Conservation (phyloP, 2,888 invertebrate genomes). For the Exephanes ischioxanthus region DNA sequence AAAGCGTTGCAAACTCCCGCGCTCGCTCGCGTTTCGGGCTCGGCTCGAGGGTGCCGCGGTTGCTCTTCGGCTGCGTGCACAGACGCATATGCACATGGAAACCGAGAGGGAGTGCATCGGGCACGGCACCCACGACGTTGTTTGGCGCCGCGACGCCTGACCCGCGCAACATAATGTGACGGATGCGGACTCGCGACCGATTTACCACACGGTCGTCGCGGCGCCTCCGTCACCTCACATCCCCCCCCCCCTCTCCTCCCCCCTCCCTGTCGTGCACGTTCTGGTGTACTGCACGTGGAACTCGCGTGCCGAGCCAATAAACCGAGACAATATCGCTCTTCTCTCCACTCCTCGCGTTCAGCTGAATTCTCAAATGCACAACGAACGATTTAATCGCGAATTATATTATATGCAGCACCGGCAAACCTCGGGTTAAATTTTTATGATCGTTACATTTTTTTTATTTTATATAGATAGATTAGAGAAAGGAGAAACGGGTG, state of each 20-base stretch:
- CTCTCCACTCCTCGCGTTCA: not conserved
- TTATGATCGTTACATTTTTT: not conserved
- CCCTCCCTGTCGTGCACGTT: constrained; percentile 6
- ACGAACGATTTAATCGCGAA: not conserved
- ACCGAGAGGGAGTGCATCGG: constrained; percentile 41
- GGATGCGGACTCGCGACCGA: constrained; percentile 70
- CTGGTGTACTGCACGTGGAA: constrained; percentile 24
- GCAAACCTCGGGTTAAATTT: not conserved
- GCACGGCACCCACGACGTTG: constrained; percentile 67
- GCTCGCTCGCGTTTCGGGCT: constrained; percentile 28
- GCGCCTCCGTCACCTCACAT: constrained; percentile 26
- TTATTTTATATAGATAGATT: no score
- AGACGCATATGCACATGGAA: not conserved
- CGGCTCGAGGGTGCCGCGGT: not conserved
- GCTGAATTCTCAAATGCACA: constrained; percentile 31
- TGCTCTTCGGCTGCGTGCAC: constrained; percentile 6
- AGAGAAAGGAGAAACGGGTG: not conserved
- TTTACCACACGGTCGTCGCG: constrained; percentile 61
- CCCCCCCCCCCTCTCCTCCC: not conserved
- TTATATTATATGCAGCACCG: not conserved
- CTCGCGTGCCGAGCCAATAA: constrained; percentile 58
- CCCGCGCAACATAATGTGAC: constrained; percentile 77
- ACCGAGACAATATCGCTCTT: constrained; percentile 44
- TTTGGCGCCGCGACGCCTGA: constrained; percentile 80
- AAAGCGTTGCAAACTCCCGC: constrained; percentile 53